A percentile compares a stretch with the other conserved stretches of the same genome.
Evolutionary conservation across 1,140 invertebrate species (phyloP).

Genomic region (Tachypleus tridentatus): DNA sequence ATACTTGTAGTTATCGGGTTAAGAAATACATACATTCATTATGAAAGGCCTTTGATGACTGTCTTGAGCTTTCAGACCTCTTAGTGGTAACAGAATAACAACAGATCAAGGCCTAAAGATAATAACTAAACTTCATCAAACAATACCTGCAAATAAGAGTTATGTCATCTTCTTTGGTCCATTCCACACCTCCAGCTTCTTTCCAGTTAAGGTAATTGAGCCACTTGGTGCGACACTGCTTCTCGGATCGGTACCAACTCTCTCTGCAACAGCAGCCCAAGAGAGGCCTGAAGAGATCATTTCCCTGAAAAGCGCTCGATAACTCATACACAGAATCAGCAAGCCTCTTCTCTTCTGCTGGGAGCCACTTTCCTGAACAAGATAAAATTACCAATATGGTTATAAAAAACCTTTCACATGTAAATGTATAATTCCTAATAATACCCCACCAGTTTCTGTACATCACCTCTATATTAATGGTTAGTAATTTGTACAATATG

Average conservation of each 20-base stretch:
- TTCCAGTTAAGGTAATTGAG: conserved; percentile 44
- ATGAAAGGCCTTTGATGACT: no score
- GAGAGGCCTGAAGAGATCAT: conserved; percentile 35
- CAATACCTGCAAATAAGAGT: conserved; percentile 36
- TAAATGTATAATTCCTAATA: no score
- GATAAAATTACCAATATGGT: no score
- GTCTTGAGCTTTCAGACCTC: no score
- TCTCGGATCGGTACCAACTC: conserved; percentile 39
- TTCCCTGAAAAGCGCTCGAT: conserved; percentile 33
- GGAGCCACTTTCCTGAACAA: conserved; percentile 36
- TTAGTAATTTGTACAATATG: no score
- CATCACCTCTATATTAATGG: no score
- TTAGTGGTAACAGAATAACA: no score
- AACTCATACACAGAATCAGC: conserved; percentile 38
- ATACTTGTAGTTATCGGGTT: no score
- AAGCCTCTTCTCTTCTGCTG: conserved; percentile 37
- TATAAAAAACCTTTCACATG: no score
- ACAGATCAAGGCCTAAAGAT: background rate
- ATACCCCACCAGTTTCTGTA: no score
- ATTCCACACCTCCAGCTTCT: conserved; percentile 37
- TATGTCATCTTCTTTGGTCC: conserved; percentile 39
- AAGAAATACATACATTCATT: no score
- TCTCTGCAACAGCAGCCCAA: conserved; percentile 37
- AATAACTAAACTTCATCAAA: conserved; percentile 1
- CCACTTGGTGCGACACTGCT: conserved; percentile 43